A percentile compares a stretch with the other conserved stretches of the same genome.
Evolutionary conservation across 2,888 invertebrate species (phyloP).

Genomic region (Villa cingulata): DNA sequence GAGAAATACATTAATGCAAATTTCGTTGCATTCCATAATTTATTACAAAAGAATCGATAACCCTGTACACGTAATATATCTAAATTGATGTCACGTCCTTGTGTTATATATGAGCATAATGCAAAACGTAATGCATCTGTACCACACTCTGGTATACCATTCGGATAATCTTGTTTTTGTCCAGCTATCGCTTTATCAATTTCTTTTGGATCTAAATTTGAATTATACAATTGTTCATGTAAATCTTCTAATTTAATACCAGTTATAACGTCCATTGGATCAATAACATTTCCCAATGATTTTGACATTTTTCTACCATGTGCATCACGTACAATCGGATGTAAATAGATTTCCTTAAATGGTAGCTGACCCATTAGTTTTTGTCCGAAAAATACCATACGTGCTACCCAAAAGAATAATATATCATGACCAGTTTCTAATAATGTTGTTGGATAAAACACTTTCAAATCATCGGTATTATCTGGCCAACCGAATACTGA

Average conservation of each 20-base stretch:
- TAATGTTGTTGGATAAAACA: conserved; percentile 82
- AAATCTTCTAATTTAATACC: conserved; percentile 73
- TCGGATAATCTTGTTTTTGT: conserved; percentile 67
- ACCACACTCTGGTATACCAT: conserved; percentile 91
- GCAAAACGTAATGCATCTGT: conserved; percentile 53
- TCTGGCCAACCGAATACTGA: conserved; percentile 97
- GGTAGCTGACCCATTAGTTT: conserved; percentile 81
- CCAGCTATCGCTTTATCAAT: conserved; percentile 58
- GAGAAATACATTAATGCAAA: conserved; percentile 70
- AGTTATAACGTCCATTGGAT: conserved; percentile 88
- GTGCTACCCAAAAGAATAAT: conserved; percentile 98
- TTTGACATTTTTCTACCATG: conserved; percentile 99
- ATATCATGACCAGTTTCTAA: conserved; percentile 97
- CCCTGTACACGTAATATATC: conserved; percentile 89
- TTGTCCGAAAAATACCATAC: conserved; percentile 97
- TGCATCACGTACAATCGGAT: conserved; percentile 94
- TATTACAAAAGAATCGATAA: conserved; percentile 95
- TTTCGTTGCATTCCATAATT: conserved; percentile 96
- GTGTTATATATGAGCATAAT: conserved; percentile 75
- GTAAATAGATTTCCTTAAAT: conserved; percentile 84
- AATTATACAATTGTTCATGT: conserved; percentile 55
- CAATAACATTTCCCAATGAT: conserved; percentile 93
- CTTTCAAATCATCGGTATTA: conserved; percentile 50
- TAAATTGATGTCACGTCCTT: conserved; percentile 88
- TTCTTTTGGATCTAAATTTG: conserved; percentile 79